phyloP scores from a whole-genome alignment of 2,888 invertebrate species.

The Meganola albula region DNA sequence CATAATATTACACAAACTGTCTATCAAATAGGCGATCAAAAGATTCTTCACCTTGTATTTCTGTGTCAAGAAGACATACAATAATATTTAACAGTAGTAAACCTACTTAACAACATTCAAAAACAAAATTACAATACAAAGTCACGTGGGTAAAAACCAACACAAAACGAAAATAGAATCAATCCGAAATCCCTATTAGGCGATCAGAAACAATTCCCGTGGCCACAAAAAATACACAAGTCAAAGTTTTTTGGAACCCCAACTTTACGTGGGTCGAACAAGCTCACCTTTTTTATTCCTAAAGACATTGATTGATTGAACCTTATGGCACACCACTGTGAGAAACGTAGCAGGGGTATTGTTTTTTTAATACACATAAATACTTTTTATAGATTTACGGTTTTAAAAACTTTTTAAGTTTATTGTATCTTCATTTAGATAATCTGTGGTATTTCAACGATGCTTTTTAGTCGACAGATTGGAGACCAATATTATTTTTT shows the following conservation, averaged over 20 bases:
- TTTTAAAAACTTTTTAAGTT: slow-evolving; percentile 46
- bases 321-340: slow-evolving; percentile 69
- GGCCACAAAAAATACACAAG: slow-evolving; percentile 61
- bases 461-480: slow-evolving; percentile 13
- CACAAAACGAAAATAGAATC: slow-evolving; percentile 42
- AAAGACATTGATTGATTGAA: slow-evolving; percentile 75
- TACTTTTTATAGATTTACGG: slow-evolving; percentile 39
- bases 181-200: slow-evolving; percentile 47
- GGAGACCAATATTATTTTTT: background rate
- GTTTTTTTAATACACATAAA: slow-evolving; percentile 50
- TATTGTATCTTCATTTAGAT: slow-evolving; percentile 72
- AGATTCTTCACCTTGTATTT: too few species aligned
- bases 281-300: slow-evolving; percentile 63
- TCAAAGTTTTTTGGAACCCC: slow-evolving; percentile 58
- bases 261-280: slow-evolving; percentile 72
- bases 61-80: too few species aligned
- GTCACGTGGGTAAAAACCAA: slow-evolving; percentile 18
- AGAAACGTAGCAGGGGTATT: slow-evolving; percentile 62
- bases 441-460: slow-evolving; percentile 35
- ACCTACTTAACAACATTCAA: too few species aligned
- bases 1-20: background rate
- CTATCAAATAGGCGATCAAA: background rate
- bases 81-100: too few species aligned
- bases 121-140: slow-evolving; percentile 9
- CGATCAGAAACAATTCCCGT: slow-evolving; percentile 54